Evolutionary conservation across 2,797 vertebrate species (phyloP), one percentile per base, ranked within the genome.

Genomic region (Petrocephalus schoutedeni): DNA sequence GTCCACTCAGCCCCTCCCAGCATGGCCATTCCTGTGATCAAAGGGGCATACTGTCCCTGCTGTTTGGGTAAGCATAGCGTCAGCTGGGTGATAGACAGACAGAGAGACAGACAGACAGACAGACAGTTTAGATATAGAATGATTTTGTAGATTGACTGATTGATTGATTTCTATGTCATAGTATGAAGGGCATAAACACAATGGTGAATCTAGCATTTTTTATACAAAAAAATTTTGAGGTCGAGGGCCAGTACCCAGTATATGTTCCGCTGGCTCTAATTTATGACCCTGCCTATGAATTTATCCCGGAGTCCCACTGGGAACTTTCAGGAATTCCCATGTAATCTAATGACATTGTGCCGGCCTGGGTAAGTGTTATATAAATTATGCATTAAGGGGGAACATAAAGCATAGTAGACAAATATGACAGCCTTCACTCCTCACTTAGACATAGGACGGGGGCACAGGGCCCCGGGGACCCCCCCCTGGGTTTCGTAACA

Each of bases 201-300:
- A 32, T 32, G 49, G 49, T n/a, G 51, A 53, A 32, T 1, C 6
- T 45, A 3, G 19, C 16, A 14, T 71, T 45, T 61, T 71, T 36
- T 71, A 71, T 1, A 32, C 2, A 28, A 71, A 71, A 71, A 71
- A 36, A 71, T 32, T 28, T 71, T 71, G 64, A 36, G 64, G 64
- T 36, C 19, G 2, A 45, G 21, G 28, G 53, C 9, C n/a, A n/a
- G 53, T 85, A 54, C n/a, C 23, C 82, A 57, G 9, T 54, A 14
- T 57, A 71, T 85, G 82, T 85, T 56, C 93, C 93, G 96, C 95
- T 95, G 95, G 95, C 95, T 95, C 95, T 95, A 96, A 96, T 96
- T 95, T 95, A 95, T 95, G 94, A 93, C 94, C 95, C 90, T 89
- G 90, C 89, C 95, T 86, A 91, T 94, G 93, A 95, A 95, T 96